Evolutionary conservation across 2,797 vertebrate genomes (phyloP), one percentile per base, ranked within the genome.

Genomic region (Peromyscus attwateri): DNA sequence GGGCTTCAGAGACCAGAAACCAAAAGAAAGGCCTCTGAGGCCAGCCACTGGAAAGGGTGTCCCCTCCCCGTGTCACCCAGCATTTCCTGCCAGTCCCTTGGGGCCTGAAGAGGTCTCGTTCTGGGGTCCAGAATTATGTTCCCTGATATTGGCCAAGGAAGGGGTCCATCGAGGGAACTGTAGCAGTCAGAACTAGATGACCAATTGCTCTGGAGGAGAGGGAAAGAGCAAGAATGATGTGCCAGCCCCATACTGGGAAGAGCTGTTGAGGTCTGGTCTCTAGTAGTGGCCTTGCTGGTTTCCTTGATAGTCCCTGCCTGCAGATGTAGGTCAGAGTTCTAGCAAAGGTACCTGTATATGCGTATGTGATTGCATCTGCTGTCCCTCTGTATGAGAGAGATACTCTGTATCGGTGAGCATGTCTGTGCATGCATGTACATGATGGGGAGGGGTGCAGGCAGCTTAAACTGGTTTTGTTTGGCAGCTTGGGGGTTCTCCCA

Each of bases 1-100:
- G 1, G 8, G 37, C 84, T 92, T 60, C 13, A 3, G 46, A 80
- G 95, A 62, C 81, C 73, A 60, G 60, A 75, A 89, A 57, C 73
- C 87, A 62, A 55, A 90, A 94, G 96, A 94, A 93, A 94, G 83
- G 27, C 75, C 76, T 79, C 43, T 25, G 77, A 83, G 64, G 40
- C 23, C 37, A 23, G 88, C 85, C 31, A 4, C 25, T 2, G 0
- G 49, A 60, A 2, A 4, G 1, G 66, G 34, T 1, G 17, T 11
- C 40, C 40, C 92, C 84, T 62, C 43, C 66, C 23, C 23, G 1
- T 23, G 5, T 62, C 92, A 46, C n/a, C 13, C 49, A 17, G 21
- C 40, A 11, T 64, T 16, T 57, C 76, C 85, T 64, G 71, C 25
- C 16, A 0, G 87, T 10, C 55, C 31, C 34, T 2, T 31, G 52